These are phyloP conservation scores for Antigone vipio DNA, from an alignment of 2,113 vertebrate genomes.

Conservation along the genomic window DNA sequence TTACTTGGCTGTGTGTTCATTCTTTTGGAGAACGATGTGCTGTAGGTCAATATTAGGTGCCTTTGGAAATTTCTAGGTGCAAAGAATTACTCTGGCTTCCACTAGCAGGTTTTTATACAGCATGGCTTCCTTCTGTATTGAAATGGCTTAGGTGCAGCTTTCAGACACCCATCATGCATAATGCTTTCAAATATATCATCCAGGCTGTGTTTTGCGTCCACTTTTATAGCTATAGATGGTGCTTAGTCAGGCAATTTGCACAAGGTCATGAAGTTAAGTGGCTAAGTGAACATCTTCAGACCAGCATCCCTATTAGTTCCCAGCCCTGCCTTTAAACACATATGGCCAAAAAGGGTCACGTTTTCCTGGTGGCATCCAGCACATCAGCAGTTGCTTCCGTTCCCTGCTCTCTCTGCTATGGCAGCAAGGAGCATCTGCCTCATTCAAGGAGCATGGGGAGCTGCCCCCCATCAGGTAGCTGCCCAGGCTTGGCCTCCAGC, in stretches of 20 bases:
- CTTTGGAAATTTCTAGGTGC: neutral
- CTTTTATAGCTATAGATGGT: neutral
- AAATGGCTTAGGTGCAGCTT: neutral
- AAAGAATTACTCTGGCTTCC: neutral
- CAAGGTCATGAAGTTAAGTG: neutral
- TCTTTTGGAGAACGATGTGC: neutral
- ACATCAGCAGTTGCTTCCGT: neutral
- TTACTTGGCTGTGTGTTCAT: neutral
- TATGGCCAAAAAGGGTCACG: neutral
- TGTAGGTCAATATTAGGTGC: neutral
- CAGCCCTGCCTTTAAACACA: neutral
- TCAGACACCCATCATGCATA: neutral
- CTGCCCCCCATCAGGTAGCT: neutral
- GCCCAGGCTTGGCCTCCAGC: neutral
- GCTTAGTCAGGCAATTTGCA: neutral
- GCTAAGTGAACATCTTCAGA: neutral
- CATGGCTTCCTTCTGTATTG: neutral
- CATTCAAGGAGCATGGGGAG: fast-evolving
- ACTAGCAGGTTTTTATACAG: neutral
- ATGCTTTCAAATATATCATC: neutral
- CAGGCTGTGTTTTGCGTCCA: neutral
- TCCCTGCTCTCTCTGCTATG: neutral
- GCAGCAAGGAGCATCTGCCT: neutral
- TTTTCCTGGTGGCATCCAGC: neutral
- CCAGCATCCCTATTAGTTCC: neutral